Evolutionary conservation across 2,797 vertebrate genomes (phyloP).

Genomic region (Cirrhinus molitorella): DNA sequence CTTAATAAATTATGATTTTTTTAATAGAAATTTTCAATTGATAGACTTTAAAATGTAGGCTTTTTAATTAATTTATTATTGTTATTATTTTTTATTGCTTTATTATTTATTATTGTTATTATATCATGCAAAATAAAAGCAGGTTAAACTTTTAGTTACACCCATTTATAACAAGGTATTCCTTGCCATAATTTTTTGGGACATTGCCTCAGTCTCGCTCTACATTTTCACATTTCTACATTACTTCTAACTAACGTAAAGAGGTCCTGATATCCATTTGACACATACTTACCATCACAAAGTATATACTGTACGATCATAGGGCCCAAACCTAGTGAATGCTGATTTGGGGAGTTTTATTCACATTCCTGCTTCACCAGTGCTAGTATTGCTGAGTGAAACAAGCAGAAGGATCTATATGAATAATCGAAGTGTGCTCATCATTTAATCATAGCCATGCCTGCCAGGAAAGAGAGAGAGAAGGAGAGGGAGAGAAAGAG

Average conservation of each 20-base stretch:
- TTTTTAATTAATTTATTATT: background rate
- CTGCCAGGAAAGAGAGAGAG: slow-evolving; percentile 73
- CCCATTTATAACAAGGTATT: background rate
- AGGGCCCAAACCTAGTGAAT: background rate
- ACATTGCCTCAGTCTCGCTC: background rate
- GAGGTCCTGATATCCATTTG: background rate
- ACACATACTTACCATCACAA: background rate
- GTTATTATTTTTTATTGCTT: background rate
- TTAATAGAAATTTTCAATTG: too few relatives aligned
- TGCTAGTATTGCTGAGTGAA: slow-evolving; percentile 51
- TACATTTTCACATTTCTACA: background rate
- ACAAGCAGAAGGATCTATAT: slow-evolving; percentile 76
- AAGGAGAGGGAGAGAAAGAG: slow-evolving; percentile 65
- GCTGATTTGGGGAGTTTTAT: background rate
- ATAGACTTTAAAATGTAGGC: too few relatives aligned
- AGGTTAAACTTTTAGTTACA: background rate
- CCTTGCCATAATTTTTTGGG: background rate
- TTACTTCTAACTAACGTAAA: background rate
- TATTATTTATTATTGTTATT: background rate
- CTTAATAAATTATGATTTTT: background rate
- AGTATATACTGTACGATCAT: background rate
- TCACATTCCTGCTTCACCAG: background rate
- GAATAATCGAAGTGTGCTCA: slow-evolving; percentile 84
- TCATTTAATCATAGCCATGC: slow-evolving; percentile 77
- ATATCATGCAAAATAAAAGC: background rate